phyloP scores from a whole-genome alignment of 2,888 invertebrate species.

The Drosophila cyrtoloma region DNA sequence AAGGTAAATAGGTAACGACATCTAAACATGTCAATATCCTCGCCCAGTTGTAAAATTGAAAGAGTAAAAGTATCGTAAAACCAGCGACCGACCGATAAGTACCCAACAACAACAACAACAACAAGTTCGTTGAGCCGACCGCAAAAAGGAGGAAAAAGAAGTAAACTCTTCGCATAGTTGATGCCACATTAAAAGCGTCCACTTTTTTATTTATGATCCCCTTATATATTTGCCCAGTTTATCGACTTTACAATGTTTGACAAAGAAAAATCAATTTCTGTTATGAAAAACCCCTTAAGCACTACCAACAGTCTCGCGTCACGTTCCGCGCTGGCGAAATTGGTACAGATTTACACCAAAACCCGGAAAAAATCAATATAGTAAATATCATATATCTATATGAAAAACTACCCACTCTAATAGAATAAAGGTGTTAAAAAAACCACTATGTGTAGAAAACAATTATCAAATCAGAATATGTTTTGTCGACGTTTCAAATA shows the following conservation, averaged over 20 bases:
- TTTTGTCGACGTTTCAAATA: background rate
- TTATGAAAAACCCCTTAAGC: conserved; percentile 46
- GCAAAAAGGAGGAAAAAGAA: conserved; percentile 11
- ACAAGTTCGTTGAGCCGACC: conserved; percentile 41
- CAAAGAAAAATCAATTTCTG: conserved; percentile 60
- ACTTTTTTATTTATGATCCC: conserved; percentile 46
- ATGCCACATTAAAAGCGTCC: conserved; percentile 41
- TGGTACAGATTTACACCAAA: conserved; percentile 18
- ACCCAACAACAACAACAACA: conserved; percentile 39
- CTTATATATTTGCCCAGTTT: conserved; percentile 27
- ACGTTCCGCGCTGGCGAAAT: conserved; percentile 37
- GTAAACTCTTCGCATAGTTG: conserved; percentile 26
- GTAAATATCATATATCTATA: background rate
- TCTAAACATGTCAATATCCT: conserved; percentile 80
- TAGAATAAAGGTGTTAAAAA: background rate
- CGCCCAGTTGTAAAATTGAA: conserved; percentile 75
- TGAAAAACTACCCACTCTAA: background rate
- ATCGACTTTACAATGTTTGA: conserved; percentile 45
- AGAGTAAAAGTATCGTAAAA: conserved; percentile 79
- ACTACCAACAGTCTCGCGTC: conserved; percentile 13
- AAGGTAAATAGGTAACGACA: conserved; percentile 80
- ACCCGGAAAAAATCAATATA: conserved; percentile 5
- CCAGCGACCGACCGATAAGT: conserved; percentile 67
- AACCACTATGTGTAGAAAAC: background rate
- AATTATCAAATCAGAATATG: conserved; percentile 2